Percentiles rank a stretch among this genome's conserved stretches.
Evolutionary conservation across 2,113 vertebrate species (phyloP).

Genomic region (Serilophus lunatus): DNA sequence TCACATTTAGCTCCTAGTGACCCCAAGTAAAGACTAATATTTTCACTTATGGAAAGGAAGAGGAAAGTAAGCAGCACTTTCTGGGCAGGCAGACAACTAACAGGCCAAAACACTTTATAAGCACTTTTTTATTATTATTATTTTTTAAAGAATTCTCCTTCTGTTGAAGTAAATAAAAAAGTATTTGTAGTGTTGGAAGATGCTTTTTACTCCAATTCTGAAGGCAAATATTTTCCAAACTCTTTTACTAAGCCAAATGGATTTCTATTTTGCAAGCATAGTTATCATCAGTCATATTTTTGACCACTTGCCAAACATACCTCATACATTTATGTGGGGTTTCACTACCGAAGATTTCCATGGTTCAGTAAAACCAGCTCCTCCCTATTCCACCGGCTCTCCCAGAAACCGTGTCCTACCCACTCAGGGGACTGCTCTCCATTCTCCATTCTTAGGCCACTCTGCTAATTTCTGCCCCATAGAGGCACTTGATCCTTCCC

Average conservation of each 20-base stretch:
- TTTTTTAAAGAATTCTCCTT: neutral
- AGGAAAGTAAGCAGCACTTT: slow-evolving; percentile 1
- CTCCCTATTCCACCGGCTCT: neutral
- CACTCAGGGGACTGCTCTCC: neutral
- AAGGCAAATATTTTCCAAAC: neutral
- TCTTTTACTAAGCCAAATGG: neutral
- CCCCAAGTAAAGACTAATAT: neutral
- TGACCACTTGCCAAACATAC: neutral
- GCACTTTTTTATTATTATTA: neutral
- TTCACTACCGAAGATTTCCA: neutral
- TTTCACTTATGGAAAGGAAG: neutral
- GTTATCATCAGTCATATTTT: neutral
- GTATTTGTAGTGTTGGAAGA: neutral
- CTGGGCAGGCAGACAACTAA: slow-evolving; percentile 6
- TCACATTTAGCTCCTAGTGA: neutral
- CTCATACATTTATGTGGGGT: neutral
- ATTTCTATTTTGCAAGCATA: neutral
- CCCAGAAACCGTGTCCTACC: neutral
- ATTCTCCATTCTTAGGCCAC: neutral
- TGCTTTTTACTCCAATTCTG: neutral
- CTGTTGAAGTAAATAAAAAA: neutral
- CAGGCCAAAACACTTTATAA: neutral
- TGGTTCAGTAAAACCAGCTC: neutral
- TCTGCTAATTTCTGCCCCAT: neutral
- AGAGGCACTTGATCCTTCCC: neutral